Base-by-base conservation (phyloP, 2,113 vertebrate species). In the Odocoileus virginianus region DNA sequence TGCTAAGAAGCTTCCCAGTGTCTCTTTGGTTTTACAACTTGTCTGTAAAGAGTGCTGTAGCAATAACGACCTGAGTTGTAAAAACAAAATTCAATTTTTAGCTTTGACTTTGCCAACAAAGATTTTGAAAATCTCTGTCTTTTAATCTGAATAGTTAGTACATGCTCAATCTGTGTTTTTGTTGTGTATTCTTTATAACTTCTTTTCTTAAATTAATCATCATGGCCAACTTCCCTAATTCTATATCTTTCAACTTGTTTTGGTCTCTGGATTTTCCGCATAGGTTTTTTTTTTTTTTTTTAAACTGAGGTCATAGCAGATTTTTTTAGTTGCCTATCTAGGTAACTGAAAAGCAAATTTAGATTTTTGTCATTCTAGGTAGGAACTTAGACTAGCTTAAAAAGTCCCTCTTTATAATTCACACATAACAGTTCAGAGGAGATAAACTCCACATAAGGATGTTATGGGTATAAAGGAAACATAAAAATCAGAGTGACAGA, bases 261-360 rank as follows among this genome's bases (percentile, higher is more conserved):
- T 60, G 27, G 23, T 58, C 30, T 16, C 47, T 79, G 54, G 40
- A 40, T 74, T 92, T 95, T 54, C 15, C 71, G 14, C 25, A 33
- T 45, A 58, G 12, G 5, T 36, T 3, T 16, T 74, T 86, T 92
- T 43, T 85, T 52, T 28, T 54, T 93, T 82, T 93, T 64, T 27
- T 50, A 0, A 82, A 54, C 27, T 50, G 8, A 96, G 94, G 40
- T 91, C 19, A 36, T 9, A 9, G 6, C 5, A 55, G 21, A 14
- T 21, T 82, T 67, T 82, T 89, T 50, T 40, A 89, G 12, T 43
- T 86, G n/a, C 30, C 17, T 45, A 15, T 47, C 6, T 96, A 87
- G 67, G 47, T 82, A 87, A 95, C 88, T 86, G 76, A 61, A 82
- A 94, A 94, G 74, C 43, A 64, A 91, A 91, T 57, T 87, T 92